phyloP scores from a whole-genome alignment of 1,140 invertebrate genomes.

The Zelostemma sp. region DNA sequence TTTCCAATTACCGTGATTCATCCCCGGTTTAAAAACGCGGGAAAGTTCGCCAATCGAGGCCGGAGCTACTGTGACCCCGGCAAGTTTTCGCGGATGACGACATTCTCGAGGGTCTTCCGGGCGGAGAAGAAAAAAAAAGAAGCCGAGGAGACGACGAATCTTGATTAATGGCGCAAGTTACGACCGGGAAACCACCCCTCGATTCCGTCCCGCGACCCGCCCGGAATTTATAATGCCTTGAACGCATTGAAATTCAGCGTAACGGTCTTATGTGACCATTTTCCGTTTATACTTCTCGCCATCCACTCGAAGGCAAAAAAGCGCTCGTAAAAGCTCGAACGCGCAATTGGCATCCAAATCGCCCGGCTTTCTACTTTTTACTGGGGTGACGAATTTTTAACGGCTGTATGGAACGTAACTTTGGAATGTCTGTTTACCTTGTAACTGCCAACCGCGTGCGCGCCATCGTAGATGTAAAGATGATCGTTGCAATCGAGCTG shows the following conservation, averaged over 20 bases:
- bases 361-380: too few relatives aligned
- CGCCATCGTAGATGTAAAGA: constrained; percentile 92
- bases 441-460: constrained; percentile 85
- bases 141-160: constrained; percentile 57
- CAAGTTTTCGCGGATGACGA: constrained; percentile 1
- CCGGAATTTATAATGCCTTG: constrained; percentile 60
- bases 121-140: constrained; percentile 30
- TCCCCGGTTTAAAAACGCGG: constrained; percentile 10
- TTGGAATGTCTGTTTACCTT: constrained; percentile 75
- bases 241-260: constrained; percentile 63
- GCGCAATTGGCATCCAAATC: not conserved
- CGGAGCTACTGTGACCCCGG: not conserved
- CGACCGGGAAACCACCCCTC: constrained; percentile 28
- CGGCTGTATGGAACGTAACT: too few relatives aligned
- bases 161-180: constrained; percentile 68
- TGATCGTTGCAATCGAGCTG: constrained; percentile 94
- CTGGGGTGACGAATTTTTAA: too few relatives aligned
- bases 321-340: constrained; percentile 13
- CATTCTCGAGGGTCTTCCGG: constrained; percentile 21
- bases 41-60: constrained; percentile 21
- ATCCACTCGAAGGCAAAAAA: constrained; percentile 12
- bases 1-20: constrained; percentile 38
- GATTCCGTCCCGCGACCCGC: constrained; percentile 43
- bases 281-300: constrained; percentile 20
- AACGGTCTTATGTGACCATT: constrained; percentile 34